phyloP scores from a whole-genome alignment of 2,797 vertebrate species.

The Schizopygopsis pylzovi region DNA sequence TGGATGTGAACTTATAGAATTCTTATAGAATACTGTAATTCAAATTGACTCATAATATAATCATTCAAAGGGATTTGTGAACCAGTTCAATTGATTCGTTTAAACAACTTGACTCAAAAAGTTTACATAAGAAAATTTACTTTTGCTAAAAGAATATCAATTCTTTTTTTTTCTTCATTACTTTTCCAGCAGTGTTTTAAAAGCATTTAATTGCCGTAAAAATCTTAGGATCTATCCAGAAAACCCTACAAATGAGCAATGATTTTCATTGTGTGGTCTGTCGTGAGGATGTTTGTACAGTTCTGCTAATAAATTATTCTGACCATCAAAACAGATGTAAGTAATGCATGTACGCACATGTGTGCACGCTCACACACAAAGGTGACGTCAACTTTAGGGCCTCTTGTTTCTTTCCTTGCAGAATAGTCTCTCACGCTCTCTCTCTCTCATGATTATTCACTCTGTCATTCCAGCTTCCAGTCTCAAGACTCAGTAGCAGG shows the following conservation, averaged over 20 bases:
- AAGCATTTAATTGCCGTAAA: not conserved
- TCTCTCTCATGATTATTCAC: slow-evolving; percentile 56
- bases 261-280: slow-evolving; percentile 7
- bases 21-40: not conserved
- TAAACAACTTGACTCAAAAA: not conserved
- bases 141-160: not conserved
- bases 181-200: not conserved
- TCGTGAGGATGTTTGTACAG: slow-evolving; percentile 38
- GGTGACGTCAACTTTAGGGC: slow-evolving; percentile 52
- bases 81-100: not conserved
- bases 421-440: slow-evolving; percentile 54
- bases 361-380: slow-evolving; percentile 29
- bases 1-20: not conserved
- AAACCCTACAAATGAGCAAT: not conserved
- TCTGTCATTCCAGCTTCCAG: slow-evolving; percentile 63
- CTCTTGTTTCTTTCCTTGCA: slow-evolving; percentile 41
- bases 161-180: not conserved
- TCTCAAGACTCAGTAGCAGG: slow-evolving; percentile 64
- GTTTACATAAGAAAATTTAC: not conserved
- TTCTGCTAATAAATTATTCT: slow-evolving; percentile 35
- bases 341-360: slow-evolving; percentile 19
- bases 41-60: not conserved
- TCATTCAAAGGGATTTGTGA: not conserved
- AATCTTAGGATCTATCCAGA: not conserved
- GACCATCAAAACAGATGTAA: slow-evolving; percentile 14